Conservation (phyloP, 1,140 invertebrate species). For the Amyelois transitella region DNA sequence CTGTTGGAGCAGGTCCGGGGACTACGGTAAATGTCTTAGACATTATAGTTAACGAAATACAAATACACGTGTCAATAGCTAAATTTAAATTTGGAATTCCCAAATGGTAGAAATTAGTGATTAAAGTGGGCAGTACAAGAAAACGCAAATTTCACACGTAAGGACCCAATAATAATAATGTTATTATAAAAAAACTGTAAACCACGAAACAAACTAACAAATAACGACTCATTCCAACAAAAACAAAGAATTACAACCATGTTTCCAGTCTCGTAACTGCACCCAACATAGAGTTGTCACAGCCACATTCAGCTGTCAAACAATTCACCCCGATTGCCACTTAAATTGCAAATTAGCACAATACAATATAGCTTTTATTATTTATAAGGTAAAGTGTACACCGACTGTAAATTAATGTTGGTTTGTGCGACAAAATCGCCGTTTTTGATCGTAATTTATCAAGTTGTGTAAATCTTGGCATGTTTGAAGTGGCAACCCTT, state of each 20-base stretch:
- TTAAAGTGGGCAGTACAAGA: too few species aligned
- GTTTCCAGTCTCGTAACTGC: not conserved
- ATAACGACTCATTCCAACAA: not conserved
- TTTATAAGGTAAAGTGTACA: conserved; percentile 10
- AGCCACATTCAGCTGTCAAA: conserved; percentile 21
- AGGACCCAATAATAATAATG: too few species aligned
- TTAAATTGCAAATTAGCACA: conserved; percentile 2
- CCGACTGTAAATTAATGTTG: not conserved
- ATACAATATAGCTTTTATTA: conserved; percentile 13
- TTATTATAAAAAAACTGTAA: too few species aligned
- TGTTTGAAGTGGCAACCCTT: not conserved
- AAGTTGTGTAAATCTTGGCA: not conserved
- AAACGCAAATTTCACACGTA: too few species aligned
- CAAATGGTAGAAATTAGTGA: too few species aligned
- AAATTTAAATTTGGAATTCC: too few species aligned
- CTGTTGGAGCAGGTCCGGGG: too few species aligned
- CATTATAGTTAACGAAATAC: too few species aligned
- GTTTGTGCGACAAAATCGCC: not conserved
- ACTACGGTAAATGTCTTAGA: too few species aligned
- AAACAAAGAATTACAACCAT: not conserved
- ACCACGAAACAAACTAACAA: too few species aligned
- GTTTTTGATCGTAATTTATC: not conserved
- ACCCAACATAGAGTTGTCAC: conserved; percentile 24
- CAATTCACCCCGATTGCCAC: not conserved
- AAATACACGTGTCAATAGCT: too few species aligned